A percentile compares a stretch with the other conserved stretches of the same genome.
Conservation (phyloP, 2,113 vertebrate species). For the Chamaetylas fuelleborni region DNA sequence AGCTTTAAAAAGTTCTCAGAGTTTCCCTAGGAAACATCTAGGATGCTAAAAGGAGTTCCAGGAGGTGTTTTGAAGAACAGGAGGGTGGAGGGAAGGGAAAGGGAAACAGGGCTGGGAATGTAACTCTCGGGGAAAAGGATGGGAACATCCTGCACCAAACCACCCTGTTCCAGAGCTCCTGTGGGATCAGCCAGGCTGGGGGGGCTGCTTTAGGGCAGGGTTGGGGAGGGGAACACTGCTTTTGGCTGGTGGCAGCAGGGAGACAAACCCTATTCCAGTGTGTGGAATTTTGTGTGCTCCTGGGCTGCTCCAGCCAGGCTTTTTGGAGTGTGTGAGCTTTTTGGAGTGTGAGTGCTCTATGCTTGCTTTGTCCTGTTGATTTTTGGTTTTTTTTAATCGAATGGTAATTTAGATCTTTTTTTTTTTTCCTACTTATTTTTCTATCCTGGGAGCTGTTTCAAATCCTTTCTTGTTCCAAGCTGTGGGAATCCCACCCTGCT, state of each 20-base stretch:
- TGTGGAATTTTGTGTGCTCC: fast-evolving
- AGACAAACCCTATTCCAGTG: fast-evolving
- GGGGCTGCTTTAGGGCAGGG: not conserved
- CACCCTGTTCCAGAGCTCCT: not conserved
- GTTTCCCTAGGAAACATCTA: not conserved
- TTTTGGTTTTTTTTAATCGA: not conserved
- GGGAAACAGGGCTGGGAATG: not conserved
- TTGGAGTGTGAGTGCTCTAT: not conserved
- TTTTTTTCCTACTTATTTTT: not conserved
- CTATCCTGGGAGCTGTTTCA: not conserved
- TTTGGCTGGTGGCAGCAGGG: not conserved
- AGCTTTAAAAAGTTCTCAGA: not conserved
- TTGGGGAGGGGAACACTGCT: not conserved
- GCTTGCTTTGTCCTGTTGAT: not conserved
- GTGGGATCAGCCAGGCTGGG: not conserved
- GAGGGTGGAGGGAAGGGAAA: not conserved
- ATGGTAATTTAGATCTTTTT: not conserved
- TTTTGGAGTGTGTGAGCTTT: not conserved
- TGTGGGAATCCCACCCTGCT: not conserved
- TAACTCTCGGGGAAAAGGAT: not conserved
- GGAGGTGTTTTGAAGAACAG: not conserved
- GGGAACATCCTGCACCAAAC: not conserved
- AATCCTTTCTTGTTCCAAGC: too few species aligned
- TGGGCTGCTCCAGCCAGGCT: not conserved
- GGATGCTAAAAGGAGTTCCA: not conserved